Base-by-base conservation (phyloP, 2,797 vertebrate species). In the Margarornis squamiger region DNA sequence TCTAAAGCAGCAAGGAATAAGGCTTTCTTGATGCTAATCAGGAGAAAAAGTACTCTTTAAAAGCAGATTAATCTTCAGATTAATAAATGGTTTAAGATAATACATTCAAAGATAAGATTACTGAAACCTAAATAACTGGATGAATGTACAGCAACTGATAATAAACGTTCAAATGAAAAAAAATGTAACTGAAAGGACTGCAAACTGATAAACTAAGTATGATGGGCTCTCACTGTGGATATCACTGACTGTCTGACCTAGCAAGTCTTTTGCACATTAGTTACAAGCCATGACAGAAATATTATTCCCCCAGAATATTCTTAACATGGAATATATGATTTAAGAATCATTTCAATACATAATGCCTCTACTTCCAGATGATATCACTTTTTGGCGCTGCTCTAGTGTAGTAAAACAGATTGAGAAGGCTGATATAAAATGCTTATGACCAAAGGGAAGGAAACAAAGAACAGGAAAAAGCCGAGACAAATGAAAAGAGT, bases 291-390 rank as follows among this genome's bases (percentile, higher is more conserved):
- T 90, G 92, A 92, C 81, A 96, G 83, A 96, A 95, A 57, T 72
- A 87, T 96, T 95, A 94, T 96, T 96, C 66, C 74, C n/a, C 32
- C 7, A 82, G 55, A 45, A 88, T 92, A 96, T 87, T 95, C 95
- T 89, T 95, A 93, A 96, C 1, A 1, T 89, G 76, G 92, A 93
- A 87, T 84, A 93, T 91, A 89, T 86, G 68, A 97, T 70, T 95
- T 93, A 80, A 51, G 90, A 97, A 93, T 95, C 34, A 96, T 97
- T 97, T 97, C 85, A 95, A 85, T 95, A 88, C 67, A 92, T 96
- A 96, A 96, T 93, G 82, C 48, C 73, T 91, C 81, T 95, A 65
- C 80, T 86, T 95, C 46, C 34, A 93, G 90, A 96, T 95, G 81
- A 92, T 84, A 92, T 67, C 85, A 87, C 51, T 82, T 95, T 95